These are phyloP conservation scores for Taeniopygia guttata DNA, from an alignment of 2,797 vertebrate genomes.

Conservation along the genomic window DNA sequence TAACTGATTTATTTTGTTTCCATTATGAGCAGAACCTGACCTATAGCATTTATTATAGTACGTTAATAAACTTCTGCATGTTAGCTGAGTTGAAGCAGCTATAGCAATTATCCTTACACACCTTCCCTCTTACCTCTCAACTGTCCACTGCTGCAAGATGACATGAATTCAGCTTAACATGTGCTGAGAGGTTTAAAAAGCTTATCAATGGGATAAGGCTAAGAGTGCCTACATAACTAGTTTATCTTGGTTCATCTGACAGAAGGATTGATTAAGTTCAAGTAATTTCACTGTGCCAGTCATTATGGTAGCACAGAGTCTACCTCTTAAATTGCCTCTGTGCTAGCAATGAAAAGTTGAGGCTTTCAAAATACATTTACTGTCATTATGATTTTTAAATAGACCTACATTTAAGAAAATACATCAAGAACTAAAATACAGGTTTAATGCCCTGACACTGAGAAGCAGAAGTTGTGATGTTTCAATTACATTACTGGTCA, in stretches of 20 bases:
- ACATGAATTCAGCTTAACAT: neutral
- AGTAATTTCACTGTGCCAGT: neutral
- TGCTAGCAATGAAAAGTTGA: neutral
- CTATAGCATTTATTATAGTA: neutral
- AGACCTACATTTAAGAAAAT: neutral
- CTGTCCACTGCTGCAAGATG: neutral
- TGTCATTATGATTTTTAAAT: neutral
- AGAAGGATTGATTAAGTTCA: neutral
- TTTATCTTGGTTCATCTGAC: neutral
- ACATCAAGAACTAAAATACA: neutral
- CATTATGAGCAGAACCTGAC: neutral
- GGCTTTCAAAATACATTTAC: neutral
- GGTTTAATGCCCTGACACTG: neutral
- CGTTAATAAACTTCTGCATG: neutral
- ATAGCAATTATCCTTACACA: neutral
- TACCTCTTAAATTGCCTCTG: neutral
- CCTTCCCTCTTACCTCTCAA: neutral
- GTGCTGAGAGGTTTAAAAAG: neutral
- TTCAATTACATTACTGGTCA: neutral
- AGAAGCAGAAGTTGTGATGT: neutral
- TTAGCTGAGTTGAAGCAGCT: neutral
- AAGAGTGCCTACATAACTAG: neutral
- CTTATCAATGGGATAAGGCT: neutral
- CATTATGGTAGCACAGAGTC: neutral
- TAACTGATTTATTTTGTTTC: neutral